Evolutionary conservation across 1,140 invertebrate genomes (phyloP).

Genomic region (Pectinophora gossypiella): DNA sequence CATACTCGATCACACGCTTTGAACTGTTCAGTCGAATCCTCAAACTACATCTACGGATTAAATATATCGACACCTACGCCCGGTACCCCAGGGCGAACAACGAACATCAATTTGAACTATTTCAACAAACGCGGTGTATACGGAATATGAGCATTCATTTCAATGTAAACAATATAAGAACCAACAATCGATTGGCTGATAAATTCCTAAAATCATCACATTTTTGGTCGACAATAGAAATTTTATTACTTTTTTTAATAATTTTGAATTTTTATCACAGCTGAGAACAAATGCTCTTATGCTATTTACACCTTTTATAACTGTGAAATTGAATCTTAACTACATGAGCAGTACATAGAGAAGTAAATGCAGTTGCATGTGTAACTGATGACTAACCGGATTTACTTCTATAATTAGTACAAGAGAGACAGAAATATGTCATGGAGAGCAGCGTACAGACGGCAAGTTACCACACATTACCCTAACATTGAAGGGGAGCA

Average conservation of each 20-base stretch:
- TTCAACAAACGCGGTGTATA: not conserved
- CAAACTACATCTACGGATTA: not conserved
- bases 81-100: not conserved
- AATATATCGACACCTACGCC: not conserved
- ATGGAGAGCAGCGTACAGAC: too few relatives aligned
- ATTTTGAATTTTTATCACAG: not conserved
- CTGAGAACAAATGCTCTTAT: not conserved
- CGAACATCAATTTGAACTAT: not conserved
- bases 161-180: not conserved
- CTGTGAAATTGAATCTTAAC: not conserved
- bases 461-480: too few relatives aligned
- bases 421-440: too few relatives aligned
- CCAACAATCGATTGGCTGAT: not conserved
- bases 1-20: slow-evolving; percentile 25
- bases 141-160: not conserved
- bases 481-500: too few relatives aligned
- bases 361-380: too few relatives aligned
- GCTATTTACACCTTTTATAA: not conserved
- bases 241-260: not conserved
- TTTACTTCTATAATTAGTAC: too few relatives aligned
- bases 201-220: too few relatives aligned
- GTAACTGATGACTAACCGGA: too few relatives aligned
- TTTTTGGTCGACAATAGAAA: not conserved
- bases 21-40: slow-evolving; percentile 25
- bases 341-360: too few relatives aligned